phyloP scores from a whole-genome alignment of 2,797 vertebrate species.

The Brotula barbata region DNA sequence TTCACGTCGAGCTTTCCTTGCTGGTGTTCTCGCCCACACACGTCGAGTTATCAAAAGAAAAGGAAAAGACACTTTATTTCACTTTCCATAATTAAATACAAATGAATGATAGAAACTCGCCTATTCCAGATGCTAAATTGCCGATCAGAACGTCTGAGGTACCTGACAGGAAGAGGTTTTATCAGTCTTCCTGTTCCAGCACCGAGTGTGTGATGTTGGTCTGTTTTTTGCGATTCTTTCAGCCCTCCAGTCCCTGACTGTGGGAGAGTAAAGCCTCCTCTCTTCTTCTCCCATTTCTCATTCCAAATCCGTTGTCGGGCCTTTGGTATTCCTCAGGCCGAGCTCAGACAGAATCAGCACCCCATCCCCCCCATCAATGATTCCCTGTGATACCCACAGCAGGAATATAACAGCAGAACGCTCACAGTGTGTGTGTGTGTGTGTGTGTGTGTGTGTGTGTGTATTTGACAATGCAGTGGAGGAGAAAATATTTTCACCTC shows the following conservation, averaged over 20 bases:
- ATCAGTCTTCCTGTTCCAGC: too few species aligned
- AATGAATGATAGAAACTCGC: constrained; percentile 12
- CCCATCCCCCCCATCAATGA: constrained; percentile 57
- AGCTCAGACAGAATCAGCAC: constrained; percentile 43
- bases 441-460: too few species aligned
- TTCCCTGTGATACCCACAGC: constrained; percentile 42
- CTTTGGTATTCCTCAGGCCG: constrained; percentile 50
- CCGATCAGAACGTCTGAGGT: constrained; percentile 10
- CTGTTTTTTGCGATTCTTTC: constrained; percentile 48
- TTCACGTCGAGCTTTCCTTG: constrained; percentile 24
- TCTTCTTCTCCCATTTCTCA: constrained; percentile 5
- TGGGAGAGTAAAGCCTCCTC: constrained; percentile 28
- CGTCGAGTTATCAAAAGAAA: constrained; percentile 18
- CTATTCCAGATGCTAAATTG: background rate
- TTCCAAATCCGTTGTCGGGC: constrained; percentile 45
- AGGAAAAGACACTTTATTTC: background rate
- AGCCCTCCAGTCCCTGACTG: constrained; percentile 46
- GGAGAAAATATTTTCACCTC: too few species aligned
- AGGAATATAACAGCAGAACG: constrained; percentile 34
- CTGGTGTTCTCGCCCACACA: constrained; percentile 13
- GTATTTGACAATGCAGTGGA: too few species aligned
- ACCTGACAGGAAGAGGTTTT: constrained; percentile 2
- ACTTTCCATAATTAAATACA: background rate
- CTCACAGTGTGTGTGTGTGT: background rate
- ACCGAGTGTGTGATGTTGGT: constrained; percentile 4